Base-by-base conservation (phyloP, 1,140 invertebrate genomes). In the Listronotus oregonensis region DNA sequence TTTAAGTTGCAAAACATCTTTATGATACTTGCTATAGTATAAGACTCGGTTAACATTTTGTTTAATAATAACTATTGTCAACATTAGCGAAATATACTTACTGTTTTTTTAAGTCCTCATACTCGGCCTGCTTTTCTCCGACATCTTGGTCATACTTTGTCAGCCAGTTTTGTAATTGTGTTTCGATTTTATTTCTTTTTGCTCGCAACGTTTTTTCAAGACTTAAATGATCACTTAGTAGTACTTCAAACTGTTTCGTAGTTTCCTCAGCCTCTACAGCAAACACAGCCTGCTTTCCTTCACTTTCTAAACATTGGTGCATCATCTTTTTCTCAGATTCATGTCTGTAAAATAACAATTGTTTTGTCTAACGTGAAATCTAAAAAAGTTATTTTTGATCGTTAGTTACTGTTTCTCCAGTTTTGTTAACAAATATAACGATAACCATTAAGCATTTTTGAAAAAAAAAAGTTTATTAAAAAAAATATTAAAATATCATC, bases 121-220 rank as follows among this genome's bases (percentile, higher is more conserved):
- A 71, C 59, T 76, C 67, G 6, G 64, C 27, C 37, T 77, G 74
- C 46, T 69, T 71, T 12, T 78, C 76, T 8, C 74, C 73, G 4
- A 78, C 69, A 56, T 77, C 75, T 21, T 67, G 61, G 46, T 78
- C 76, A 47, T 72, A 78, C 55, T 75, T 77, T 9, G 66, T 51
- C 0, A 78, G 15, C 75, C 75, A 77, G 54, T 69, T 76, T 4
- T 73, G 64, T 11, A 78, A 51, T 51, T 77, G 71, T 2, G 73
- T 66, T 49, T 78, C 74, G 0, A 69, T 62, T 57, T 77, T 78
- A 43, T 66, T 60, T n/a, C 72, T 64, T 43, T 70, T 72, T 0
- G 64, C 47, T 52, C 75, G 68, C 18, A 76, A 47, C 11, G 42
- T 47, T 34, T 72, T 72, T 44, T 78, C 76, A 8, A 66, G 43